phyloP scores from a whole-genome alignment of 2,797 vertebrate genomes.

The Carduelis carduelis region DNA sequence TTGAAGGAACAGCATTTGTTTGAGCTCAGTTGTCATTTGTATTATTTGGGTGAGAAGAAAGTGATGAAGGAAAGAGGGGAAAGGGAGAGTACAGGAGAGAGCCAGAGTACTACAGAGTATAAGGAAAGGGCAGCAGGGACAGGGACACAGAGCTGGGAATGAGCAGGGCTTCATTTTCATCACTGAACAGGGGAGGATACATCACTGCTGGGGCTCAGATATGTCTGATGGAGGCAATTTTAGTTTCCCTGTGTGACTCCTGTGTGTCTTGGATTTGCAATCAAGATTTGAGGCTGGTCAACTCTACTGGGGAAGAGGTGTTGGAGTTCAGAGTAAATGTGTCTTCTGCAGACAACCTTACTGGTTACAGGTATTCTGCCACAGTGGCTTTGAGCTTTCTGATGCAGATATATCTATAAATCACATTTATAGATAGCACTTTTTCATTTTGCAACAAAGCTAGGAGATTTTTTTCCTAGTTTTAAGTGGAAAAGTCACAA shows the following conservation, averaged over 20 bases:
- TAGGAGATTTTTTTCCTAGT: fast-evolving
- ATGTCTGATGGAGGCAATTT: neutral
- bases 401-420: neutral
- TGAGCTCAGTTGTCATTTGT: neutral
- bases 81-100: neutral
- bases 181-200: neutral
- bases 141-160: neutral
- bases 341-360: neutral
- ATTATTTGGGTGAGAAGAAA: neutral
- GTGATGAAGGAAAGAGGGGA: neutral
- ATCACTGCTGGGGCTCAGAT: neutral
- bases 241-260: neutral
- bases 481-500: neutral
- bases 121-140: neutral
- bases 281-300: neutral
- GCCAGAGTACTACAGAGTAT: neutral
- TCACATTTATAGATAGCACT: neutral
- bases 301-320: neutral
- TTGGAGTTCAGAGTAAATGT: neutral
- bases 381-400: neutral
- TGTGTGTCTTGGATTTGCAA: neutral
- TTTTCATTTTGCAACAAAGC: neutral
- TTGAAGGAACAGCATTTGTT: neutral
- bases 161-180: neutral
- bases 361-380: neutral